These are phyloP conservation scores for Crypturellus undulatus DNA, from an alignment of 2,113 vertebrate genomes.

Conservation along the genomic window DNA sequence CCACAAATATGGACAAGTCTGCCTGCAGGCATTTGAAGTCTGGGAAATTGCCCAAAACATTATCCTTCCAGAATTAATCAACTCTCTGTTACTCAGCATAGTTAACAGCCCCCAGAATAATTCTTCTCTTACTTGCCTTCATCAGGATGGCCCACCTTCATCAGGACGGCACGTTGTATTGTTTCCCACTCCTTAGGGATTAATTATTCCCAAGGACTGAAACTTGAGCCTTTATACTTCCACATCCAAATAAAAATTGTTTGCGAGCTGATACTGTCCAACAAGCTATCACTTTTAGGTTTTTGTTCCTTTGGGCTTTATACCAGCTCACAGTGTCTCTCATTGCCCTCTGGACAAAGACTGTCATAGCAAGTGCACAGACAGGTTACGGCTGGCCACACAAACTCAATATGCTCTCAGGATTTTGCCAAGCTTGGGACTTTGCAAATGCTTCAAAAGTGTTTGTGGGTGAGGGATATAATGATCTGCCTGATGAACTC, in stretches of 20 bases:
- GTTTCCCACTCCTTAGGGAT: background rate
- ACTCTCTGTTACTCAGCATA: slow-evolving; percentile 15
- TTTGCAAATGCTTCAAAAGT: background rate
- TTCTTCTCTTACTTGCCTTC: background rate
- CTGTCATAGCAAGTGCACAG: background rate
- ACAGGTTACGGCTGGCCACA: background rate
- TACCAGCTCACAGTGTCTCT: background rate
- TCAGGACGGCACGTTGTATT: background rate
- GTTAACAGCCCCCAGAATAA: background rate
- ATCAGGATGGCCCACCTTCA: background rate
- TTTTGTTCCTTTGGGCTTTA: background rate
- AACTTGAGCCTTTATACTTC: background rate
- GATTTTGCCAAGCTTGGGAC: background rate
- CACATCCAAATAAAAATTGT: fast-evolving
- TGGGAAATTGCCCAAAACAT: slow-evolving; percentile 43
- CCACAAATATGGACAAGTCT: slow-evolving; percentile 50
- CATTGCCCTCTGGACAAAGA: background rate
- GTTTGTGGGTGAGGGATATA: background rate
- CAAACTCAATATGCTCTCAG: background rate
- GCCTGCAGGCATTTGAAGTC: slow-evolving; percentile 28
- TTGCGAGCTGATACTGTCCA: background rate
- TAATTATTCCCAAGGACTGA: background rate
- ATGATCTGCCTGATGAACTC: background rate
- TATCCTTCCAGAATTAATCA: slow-evolving; percentile 33
- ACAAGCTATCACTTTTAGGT: background rate